phyloP scores from a whole-genome alignment of 1,140 invertebrate species.

The Caligus rogercresseyi region DNA sequence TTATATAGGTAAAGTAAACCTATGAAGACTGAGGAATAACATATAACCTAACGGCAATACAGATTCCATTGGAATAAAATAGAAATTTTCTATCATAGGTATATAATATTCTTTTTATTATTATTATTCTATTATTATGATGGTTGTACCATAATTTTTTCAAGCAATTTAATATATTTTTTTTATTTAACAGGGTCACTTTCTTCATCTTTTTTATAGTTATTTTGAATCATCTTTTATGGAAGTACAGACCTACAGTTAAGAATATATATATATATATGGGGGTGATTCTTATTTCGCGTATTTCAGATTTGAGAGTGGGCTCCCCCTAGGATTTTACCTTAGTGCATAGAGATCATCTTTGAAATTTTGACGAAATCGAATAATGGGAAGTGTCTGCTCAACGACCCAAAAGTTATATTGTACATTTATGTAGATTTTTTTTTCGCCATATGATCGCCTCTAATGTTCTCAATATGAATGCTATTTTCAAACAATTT shows the following conservation, averaged over 20 bases:
- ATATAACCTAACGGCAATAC: no score
- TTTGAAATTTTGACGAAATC: neutral
- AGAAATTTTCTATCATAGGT: no score
- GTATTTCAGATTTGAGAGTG: neutral
- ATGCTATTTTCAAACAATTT: no score
- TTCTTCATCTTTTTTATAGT: no score
- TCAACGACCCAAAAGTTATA: neutral
- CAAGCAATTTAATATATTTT: neutral
- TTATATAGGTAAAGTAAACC: no score
- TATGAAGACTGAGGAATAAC: no score
- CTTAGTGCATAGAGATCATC: neutral
- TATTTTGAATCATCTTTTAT: neutral
- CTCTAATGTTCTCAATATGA: no score
- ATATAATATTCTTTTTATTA: neutral
- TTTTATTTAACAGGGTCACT: neutral
- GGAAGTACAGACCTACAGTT: neutral
- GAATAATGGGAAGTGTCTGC: neutral
- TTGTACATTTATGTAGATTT: neutral
- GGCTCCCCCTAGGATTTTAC: no score
- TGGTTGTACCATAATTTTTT: no score
- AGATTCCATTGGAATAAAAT: no score
- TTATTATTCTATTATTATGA: neutral
- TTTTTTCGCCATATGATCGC: no score
- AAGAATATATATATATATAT: neutral
- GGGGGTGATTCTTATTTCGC: neutral